A percentile compares a stretch with the other conserved stretches of the same genome.
Evolutionary conservation across 2,797 vertebrate species (phyloP).

Genomic region (Sebastes hubbsi): DNA sequence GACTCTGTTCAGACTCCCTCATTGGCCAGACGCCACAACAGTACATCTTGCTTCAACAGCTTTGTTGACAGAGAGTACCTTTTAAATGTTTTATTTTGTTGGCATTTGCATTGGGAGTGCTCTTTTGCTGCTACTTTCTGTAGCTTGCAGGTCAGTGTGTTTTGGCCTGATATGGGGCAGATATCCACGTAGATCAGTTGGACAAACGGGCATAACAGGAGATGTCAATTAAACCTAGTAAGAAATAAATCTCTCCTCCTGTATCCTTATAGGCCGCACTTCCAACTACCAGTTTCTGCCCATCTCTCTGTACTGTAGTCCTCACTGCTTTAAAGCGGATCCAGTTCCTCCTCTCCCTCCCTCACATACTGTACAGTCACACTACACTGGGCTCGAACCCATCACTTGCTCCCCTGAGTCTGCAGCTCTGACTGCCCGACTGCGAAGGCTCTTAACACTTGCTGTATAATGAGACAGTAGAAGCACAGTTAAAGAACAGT

Average conservation of each 20-base stretch:
- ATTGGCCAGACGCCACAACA: conserved; percentile 26
- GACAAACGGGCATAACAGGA: background rate
- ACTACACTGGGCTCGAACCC: conserved; percentile 52
- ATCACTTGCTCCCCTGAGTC: conserved; percentile 57
- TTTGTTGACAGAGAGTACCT: conserved; percentile 29
- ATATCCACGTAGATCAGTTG: background rate
- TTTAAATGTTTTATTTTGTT: conserved; percentile 37
- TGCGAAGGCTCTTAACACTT: conserved; percentile 42
- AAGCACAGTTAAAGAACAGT: conserved; percentile 47
- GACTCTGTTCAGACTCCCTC: conserved; percentile 9
- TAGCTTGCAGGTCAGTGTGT: background rate
- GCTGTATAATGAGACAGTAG: conserved; percentile 64
- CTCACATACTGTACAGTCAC: conserved; percentile 45
- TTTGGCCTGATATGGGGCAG: background rate
- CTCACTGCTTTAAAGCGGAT: conserved; percentile 39
- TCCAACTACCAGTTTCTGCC: conserved; percentile 19
- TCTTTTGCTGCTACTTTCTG: background rate
- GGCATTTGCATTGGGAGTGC: background rate
- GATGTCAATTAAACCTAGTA: background rate
- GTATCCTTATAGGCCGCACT: background rate
- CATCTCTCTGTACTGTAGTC: background rate
- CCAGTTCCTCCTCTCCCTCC: conserved; percentile 37
- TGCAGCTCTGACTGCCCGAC: conserved; percentile 41
- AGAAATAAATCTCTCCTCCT: background rate
- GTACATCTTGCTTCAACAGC: conserved; percentile 34